Evolutionary conservation across 2,797 vertebrate genomes (phyloP).

Genomic region (Rhadinocentrus ornatus): DNA sequence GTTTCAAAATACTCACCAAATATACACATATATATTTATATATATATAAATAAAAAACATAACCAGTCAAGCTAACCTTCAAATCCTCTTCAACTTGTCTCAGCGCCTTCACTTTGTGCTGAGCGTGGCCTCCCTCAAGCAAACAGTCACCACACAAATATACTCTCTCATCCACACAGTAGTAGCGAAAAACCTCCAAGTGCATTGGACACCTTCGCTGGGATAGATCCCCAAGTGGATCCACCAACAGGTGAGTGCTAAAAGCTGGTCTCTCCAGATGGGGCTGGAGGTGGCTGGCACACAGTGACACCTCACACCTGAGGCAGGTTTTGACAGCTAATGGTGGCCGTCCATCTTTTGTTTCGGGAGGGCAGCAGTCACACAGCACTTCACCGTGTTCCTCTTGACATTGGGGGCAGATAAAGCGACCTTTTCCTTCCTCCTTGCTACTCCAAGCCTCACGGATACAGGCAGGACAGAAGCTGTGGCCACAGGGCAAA

Average conservation of each 20-base stretch:
- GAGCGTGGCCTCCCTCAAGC: slow-evolving; percentile 72
- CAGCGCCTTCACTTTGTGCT: slow-evolving; percentile 79
- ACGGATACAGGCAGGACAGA: slow-evolving; percentile 75
- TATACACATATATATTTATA: not conserved
- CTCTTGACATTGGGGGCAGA: slow-evolving; percentile 80
- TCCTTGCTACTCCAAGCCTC: slow-evolving; percentile 65
- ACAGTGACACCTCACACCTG: slow-evolving; percentile 80
- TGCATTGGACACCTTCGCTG: slow-evolving; percentile 71
- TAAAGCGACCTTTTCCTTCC: slow-evolving; percentile 57
- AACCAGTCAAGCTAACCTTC: slow-evolving; percentile 64
- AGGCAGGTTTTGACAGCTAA: slow-evolving; percentile 79
- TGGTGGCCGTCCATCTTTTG: slow-evolving; percentile 8
- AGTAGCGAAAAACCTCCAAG: slow-evolving; percentile 76
- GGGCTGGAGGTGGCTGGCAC: slow-evolving; percentile 76
- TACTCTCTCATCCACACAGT: slow-evolving; percentile 77
- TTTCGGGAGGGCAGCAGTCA: slow-evolving; percentile 74
- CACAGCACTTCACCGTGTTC: slow-evolving; percentile 69
- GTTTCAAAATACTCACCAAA: slow-evolving; percentile 2
- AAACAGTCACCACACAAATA: slow-evolving; percentile 79
- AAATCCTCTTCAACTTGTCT: slow-evolving; percentile 80
- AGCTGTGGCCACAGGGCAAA: slow-evolving; percentile 81
- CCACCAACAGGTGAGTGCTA: slow-evolving; percentile 78
- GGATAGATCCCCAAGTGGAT: slow-evolving; percentile 76
- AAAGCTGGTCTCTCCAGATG: slow-evolving; percentile 78
- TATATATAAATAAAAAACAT: not conserved